A percentile compares a stretch with the other conserved stretches of the same genome.
Evolutionary conservation across 2,888 invertebrate genomes (phyloP).

Genomic region (Harpalus rufipes): DNA sequence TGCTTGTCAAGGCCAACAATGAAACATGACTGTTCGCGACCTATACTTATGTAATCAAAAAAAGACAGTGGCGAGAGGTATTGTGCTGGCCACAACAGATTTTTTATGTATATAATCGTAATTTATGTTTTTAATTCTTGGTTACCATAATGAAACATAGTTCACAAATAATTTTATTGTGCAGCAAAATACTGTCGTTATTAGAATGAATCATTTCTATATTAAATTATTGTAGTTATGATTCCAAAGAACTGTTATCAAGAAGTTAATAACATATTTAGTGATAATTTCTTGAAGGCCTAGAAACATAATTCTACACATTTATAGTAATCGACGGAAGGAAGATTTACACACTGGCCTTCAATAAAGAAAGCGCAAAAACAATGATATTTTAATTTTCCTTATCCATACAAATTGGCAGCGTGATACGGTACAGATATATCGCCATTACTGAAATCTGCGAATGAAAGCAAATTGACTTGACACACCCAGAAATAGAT

Average conservation of each 20-base stretch:
- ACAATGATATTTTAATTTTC: conserved; percentile 15
- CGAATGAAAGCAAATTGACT: no score
- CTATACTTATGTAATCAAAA: no score
- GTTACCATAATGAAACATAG: background rate
- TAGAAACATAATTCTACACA: conserved; percentile 25
- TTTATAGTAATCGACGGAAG: conserved; percentile 19
- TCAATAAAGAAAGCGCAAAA: background rate
- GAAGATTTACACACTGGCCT: conserved; percentile 1
- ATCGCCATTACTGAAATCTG: no score
- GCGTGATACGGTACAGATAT: background rate
- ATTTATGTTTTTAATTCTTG: no score
- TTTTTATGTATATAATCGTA: no score
- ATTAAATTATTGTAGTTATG: background rate
- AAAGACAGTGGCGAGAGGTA: no score
- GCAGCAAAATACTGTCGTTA: background rate
- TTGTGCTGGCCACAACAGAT: no score
- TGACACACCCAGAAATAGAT: no score
- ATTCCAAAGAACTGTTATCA: conserved; percentile 22
- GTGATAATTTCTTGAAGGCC: conserved; percentile 8
- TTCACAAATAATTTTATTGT: background rate
- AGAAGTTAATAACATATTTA: conserved; percentile 6
- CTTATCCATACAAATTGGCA: background rate
- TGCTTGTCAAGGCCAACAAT: no score
- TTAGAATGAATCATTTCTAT: conserved; percentile 4
- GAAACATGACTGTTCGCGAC: no score